phyloP scores from a whole-genome alignment of 2,113 vertebrate species.

The Notothenia rossii region DNA sequence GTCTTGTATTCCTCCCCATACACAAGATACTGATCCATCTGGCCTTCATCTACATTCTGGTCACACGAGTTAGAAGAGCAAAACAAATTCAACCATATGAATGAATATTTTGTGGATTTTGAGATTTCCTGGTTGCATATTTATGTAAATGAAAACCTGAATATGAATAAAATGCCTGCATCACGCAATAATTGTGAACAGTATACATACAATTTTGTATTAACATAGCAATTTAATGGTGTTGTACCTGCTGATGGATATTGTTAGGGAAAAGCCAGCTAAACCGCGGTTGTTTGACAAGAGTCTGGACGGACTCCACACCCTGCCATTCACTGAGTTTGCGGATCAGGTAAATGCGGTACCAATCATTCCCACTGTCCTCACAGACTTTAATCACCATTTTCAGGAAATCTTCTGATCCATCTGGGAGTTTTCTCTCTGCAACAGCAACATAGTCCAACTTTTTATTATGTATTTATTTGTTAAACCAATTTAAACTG shows the following conservation, averaged over 20 bases:
- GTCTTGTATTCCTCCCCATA: constrained; percentile 81
- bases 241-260: constrained; percentile 83
- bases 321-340: constrained; percentile 81
- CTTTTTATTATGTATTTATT: not conserved
- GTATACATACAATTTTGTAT: not conserved
- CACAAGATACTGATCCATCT: constrained; percentile 86
- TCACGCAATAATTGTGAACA: not conserved
- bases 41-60: constrained; percentile 62
- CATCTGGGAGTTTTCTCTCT: constrained; percentile 13
- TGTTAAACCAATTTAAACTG: not conserved
- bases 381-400: constrained; percentile 76
- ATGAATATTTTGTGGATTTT: not conserved
- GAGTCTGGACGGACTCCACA: constrained; percentile 84
- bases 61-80: not conserved
- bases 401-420: constrained; percentile 59
- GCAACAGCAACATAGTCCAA: constrained; percentile 3
- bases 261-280: constrained; percentile 88
- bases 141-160: no score
- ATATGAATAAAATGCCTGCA: not conserved
- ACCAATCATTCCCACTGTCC: constrained; percentile 83
- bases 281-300: constrained; percentile 60
- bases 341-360: constrained; percentile 86
- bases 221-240: not conserved
- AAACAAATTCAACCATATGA: not conserved
- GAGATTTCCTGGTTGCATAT: not conserved